These are phyloP conservation scores for Brachionus asplanchnoidis DNA, from an alignment of 1,140 invertebrate genomes.

Conservation along the genomic window DNA sequence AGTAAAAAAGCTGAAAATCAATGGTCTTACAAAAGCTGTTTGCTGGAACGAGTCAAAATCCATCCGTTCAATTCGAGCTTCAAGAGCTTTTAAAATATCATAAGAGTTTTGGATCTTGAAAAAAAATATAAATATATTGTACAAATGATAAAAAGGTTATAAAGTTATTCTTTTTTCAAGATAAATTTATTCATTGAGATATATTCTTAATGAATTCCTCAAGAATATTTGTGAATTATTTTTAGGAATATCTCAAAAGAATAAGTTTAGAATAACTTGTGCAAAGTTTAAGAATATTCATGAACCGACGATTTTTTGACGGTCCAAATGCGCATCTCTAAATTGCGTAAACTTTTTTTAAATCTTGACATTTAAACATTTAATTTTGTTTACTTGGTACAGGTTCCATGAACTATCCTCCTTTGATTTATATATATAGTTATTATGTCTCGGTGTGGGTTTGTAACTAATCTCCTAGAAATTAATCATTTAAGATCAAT, in stretches of 20 bases:
- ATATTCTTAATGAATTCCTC: too few species aligned
- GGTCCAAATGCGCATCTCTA: too few species aligned
- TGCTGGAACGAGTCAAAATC: slow-evolving; percentile 6
- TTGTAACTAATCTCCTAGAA: slow-evolving; percentile 23
- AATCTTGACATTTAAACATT: not conserved
- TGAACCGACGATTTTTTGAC: too few species aligned
- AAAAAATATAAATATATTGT: not conserved
- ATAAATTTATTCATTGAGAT: too few species aligned
- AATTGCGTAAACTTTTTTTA: not conserved
- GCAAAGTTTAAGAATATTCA: too few species aligned
- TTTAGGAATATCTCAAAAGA: too few species aligned
- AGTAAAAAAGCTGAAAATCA: not conserved
- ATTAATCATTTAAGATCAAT: not conserved
- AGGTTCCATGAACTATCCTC: slow-evolving; percentile 20
- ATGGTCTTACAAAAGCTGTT: not conserved
- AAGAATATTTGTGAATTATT: too few species aligned
- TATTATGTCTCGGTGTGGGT: slow-evolving; percentile 6
- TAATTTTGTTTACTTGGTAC: slow-evolving; percentile 6
- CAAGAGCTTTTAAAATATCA: slow-evolving; percentile 19
- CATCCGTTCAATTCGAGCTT: not conserved
- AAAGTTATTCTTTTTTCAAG: too few species aligned
- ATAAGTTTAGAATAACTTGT: too few species aligned
- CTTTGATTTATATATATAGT: slow-evolving; percentile 35
- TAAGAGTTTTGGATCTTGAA: slow-evolving; percentile 13
- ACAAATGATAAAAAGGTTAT: too few species aligned